Conservation (phyloP, 2,797 vertebrate species). For the Smutsia temminckii region DNA sequence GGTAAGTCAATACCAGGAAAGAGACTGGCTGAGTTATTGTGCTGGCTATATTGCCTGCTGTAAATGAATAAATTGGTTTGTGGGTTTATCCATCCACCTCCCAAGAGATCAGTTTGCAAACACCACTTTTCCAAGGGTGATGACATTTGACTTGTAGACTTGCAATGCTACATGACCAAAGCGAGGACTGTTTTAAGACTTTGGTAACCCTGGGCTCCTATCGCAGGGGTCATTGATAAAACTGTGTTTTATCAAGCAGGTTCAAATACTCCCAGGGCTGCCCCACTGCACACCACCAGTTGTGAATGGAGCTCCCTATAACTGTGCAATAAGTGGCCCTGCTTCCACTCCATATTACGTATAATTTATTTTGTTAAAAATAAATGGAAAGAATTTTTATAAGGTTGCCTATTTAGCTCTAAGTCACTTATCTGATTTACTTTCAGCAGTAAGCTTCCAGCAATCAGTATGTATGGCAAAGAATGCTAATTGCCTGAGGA, state of each 20-base stretch:
- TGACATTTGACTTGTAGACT: conserved; percentile 20
- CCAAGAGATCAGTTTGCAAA: conserved; percentile 52
- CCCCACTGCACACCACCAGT: background rate
- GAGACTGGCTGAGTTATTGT: conserved; percentile 66
- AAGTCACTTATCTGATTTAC: background rate
- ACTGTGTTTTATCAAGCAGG: rapidly evolving
- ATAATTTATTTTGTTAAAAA: background rate
- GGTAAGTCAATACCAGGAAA: conserved; percentile 75
- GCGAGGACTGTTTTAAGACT: background rate
- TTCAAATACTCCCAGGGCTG: background rate
- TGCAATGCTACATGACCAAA: background rate
- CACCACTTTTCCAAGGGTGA: conserved; percentile 35
- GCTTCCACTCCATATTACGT: background rate
- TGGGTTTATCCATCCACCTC: conserved; percentile 67
- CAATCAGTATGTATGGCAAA: background rate
- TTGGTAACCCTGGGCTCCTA: background rate
- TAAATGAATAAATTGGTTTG: conserved; percentile 62
- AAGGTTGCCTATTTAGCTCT: background rate
- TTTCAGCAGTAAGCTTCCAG: background rate
- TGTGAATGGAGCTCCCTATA: background rate
- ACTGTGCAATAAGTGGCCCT: background rate
- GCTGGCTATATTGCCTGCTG: background rate
- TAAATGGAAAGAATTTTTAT: background rate
- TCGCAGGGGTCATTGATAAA: background rate
- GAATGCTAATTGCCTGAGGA: background rate